Evolutionary conservation across 2,797 vertebrate genomes (phyloP).

Genomic region (Leptodactylus fallax): DNA sequence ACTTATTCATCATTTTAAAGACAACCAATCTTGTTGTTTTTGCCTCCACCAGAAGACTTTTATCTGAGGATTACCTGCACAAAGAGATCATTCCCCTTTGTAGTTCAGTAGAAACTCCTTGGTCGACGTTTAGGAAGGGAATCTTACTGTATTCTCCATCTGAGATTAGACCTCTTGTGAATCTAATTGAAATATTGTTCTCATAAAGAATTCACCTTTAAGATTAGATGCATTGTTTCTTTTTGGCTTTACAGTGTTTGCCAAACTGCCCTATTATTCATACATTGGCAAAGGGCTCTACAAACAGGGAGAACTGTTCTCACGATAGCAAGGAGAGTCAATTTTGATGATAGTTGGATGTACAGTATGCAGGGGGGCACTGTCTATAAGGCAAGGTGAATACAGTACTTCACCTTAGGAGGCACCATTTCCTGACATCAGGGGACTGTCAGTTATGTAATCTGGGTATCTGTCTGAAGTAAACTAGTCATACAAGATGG

Average conservation of each 20-base stretch:
- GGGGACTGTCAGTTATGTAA: background rate
- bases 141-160: constrained; percentile 16
- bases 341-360: no score
- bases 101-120: constrained; percentile 45
- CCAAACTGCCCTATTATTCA: constrained; percentile 21
- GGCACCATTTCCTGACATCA: no score
- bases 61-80: constrained; percentile 46
- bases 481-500: background rate
- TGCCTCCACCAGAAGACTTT: constrained; percentile 41
- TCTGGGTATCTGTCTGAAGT: background rate
- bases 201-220: constrained; percentile 36
- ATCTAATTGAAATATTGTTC: constrained; percentile 45
- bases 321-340: background rate
- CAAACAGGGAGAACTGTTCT: constrained; percentile 45
- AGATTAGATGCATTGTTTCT: constrained; percentile 30
- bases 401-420: no score
- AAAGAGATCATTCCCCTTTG: constrained; percentile 51
- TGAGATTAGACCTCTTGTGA: constrained; percentile 21
- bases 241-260: constrained; percentile 38
- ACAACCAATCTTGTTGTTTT: constrained; percentile 22
- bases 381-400: no score
- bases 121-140: constrained; percentile 17
- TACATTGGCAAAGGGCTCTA: constrained; percentile 27
- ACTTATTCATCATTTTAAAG: constrained; percentile 45
- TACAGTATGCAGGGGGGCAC: no score